Base-by-base conservation (phyloP, 2,888 invertebrate genomes). In the Limulus polyphemus region DNA sequence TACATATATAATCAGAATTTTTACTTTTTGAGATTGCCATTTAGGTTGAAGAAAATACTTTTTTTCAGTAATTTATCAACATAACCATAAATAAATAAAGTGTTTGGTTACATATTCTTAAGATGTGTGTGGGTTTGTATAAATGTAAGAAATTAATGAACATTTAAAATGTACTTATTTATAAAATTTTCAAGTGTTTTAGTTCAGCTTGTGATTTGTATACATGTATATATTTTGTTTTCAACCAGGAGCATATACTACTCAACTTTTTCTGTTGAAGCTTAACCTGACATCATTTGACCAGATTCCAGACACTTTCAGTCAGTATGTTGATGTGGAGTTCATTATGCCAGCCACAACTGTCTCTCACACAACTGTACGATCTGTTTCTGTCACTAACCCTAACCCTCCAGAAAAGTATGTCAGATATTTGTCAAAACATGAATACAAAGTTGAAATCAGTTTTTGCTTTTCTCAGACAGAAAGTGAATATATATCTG, bases 331-430 rank as follows among this genome's bases (percentile, higher is more conserved):
- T 71, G 84, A 84, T 75, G 94, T 98, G 49, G 95, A 98, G 79
- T 99, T 97, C 79, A 97, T 94, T 57, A 99, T 99, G 98, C 98
- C 99, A 49, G 88, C 92, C 69, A 93, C 94, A 50, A 94, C 94
- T 75, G 81, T 82, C 59, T 92, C 92, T 64, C 97, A 98, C 78
- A 92, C 93, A 60, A 97, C 95, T 50, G 90, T 95, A 70, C 83
- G 99, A 70, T 97, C 95, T 70, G 92, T 92, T 56, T 90, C 90
- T 74, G 84, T 93, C 71, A 75, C 75, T 49, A 78, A 77, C 66
- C 88, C 86, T 72, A 86, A 88, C 69, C 93, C 97, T 47, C 98
- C 98, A 13, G 99, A 99, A 80, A 98, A 98, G 80, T 98, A 94
- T 79, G 97, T 98, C 62, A 83, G 94, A 70, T 95, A 98, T 79